Percentiles rank a stretch among this genome's conserved stretches.
Evolutionary conservation across 1,140 invertebrate species (phyloP).

Genomic region (Neuroterus valhalla): DNA sequence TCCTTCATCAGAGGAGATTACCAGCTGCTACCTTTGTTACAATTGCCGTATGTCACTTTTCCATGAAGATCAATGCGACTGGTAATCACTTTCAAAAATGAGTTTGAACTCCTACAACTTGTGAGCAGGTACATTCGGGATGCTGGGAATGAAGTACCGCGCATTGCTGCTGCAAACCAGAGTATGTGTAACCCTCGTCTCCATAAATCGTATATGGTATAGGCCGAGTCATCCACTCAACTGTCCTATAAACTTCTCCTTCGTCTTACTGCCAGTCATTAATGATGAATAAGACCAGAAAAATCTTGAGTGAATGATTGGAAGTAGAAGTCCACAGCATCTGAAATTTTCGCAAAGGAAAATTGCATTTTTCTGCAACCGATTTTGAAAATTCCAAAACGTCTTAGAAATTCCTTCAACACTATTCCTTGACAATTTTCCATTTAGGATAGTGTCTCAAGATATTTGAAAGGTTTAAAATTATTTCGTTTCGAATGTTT

Average conservation of each 20-base stretch:
- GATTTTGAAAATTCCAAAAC: not conserved
- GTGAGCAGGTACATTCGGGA: slow-evolving; percentile 1
- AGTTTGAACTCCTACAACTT: slow-evolving; percentile 18
- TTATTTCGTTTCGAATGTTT: no score
- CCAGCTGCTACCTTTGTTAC: slow-evolving; percentile 22
- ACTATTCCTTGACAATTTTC: no score
- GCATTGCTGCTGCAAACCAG: not conserved
- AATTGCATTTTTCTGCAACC: slow-evolving; percentile 31
- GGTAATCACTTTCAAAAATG: slow-evolving; percentile 38
- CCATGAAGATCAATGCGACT: slow-evolving; percentile 32
- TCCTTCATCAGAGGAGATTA: not conserved
- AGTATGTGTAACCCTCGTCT: slow-evolving; percentile 31
- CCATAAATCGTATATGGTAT: slow-evolving; percentile 40
- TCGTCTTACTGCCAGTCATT: slow-evolving; percentile 18
- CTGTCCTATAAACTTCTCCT: slow-evolving; percentile 33
- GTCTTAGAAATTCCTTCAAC: no score
- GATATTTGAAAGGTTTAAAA: no score
- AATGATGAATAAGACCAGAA: not conserved
- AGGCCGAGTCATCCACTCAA: slow-evolving; percentile 22
- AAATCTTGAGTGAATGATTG: slow-evolving; percentile 4
- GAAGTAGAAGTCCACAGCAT: slow-evolving; percentile 23
- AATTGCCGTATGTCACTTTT: slow-evolving; percentile 25
- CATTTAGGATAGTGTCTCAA: no score
- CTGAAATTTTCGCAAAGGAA: slow-evolving; percentile 33
- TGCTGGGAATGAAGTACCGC: not conserved